Evolutionary conservation across 2,113 vertebrate genomes (phyloP).

Genomic region (Sciurus niger): DNA sequence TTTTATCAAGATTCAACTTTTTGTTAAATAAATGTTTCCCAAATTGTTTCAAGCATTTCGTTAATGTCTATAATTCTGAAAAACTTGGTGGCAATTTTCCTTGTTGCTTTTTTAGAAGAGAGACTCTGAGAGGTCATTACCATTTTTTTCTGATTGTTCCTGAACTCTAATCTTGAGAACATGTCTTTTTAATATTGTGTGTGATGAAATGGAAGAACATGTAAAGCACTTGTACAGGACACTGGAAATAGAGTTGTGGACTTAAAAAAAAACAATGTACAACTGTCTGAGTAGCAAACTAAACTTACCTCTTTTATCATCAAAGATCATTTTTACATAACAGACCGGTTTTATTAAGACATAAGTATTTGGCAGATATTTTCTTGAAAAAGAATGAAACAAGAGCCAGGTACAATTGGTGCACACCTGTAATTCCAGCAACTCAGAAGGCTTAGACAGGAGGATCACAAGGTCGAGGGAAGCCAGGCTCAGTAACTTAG

Average conservation of each 20-base stretch:
- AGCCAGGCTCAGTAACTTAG: too few species aligned
- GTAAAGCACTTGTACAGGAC: not conserved
- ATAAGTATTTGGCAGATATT: not conserved
- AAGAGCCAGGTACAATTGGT: too few species aligned
- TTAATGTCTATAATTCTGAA: constrained; percentile 42
- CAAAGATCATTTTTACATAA: not conserved
- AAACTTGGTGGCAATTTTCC: constrained; percentile 19
- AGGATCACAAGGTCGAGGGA: too few species aligned
- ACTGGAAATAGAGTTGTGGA: not conserved
- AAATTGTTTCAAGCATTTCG: constrained; percentile 12
- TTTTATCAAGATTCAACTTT: not conserved
- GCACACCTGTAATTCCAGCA: too few species aligned
- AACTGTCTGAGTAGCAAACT: not conserved
- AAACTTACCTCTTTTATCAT: not conserved
- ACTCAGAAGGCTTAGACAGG: too few species aligned
- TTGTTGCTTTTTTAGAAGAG: constrained; percentile 15
- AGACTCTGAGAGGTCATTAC: not conserved
- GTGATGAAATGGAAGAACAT: constrained; percentile 27
- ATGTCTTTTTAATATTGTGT: not conserved
- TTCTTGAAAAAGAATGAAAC: constrained; percentile 46
- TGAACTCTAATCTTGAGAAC: not conserved
- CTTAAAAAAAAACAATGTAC: not conserved
- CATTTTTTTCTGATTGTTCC: constrained; percentile 4
- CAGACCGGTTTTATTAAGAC: not conserved
- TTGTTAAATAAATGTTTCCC: not conserved